Evolutionary conservation across 2,113 vertebrate species (phyloP).

Genomic region (Sylvia atricapilla): DNA sequence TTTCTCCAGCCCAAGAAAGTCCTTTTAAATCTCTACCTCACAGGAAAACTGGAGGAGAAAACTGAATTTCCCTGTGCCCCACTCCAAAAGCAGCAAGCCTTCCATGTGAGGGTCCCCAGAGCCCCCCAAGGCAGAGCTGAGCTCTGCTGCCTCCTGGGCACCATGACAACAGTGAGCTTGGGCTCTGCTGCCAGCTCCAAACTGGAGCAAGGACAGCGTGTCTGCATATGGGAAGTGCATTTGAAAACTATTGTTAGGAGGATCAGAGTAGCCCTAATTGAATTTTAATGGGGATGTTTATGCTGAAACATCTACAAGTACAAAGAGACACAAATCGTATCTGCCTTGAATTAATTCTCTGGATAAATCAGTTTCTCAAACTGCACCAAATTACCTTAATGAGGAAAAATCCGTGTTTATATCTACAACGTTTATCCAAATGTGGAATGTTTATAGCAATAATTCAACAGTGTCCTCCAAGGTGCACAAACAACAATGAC

Average conservation of each 20-base stretch:
- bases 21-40: background rate
- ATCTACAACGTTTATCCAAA: conserved; percentile 56
- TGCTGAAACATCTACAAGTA: conserved; percentile 28
- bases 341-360: conserved; percentile 58
- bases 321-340: conserved; percentile 26
- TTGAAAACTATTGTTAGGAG: background rate
- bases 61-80: background rate
- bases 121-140: background rate
- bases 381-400: conserved; percentile 46
- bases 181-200: background rate
- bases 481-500: conserved; percentile 57
- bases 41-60: background rate
- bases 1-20: background rate
- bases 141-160: background rate
- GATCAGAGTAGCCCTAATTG: conserved; percentile 27
- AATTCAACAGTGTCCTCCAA: conserved; percentile 61
- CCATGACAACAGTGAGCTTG: background rate
- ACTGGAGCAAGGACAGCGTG: background rate
- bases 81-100: background rate
- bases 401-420: conserved; percentile 63
- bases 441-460: conserved; percentile 57
- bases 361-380: conserved; percentile 51
- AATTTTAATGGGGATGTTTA: conserved; percentile 52
- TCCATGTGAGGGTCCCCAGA: accelerated
- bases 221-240: background rate